A percentile compares a stretch with the other conserved stretches of the same genome.
phyloP scores from a whole-genome alignment of 2,113 vertebrate species.

The Nothoprocta pentlandii region DNA sequence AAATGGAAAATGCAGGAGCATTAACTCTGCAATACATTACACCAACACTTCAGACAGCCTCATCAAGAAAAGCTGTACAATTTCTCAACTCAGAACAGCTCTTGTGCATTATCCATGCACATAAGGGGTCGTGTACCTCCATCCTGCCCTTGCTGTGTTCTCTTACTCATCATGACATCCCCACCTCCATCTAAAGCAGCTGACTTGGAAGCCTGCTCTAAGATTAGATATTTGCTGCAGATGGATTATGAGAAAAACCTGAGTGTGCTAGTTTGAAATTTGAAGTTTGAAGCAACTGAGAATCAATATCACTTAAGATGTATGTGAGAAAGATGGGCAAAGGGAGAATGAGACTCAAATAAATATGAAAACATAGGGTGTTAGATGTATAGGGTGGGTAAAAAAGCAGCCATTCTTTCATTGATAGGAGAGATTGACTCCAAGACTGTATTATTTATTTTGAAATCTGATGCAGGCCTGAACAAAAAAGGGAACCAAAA shows the following conservation, averaged over 20 bases:
- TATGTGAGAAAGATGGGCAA: background rate
- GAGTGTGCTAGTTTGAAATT: no score
- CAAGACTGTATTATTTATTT: background rate
- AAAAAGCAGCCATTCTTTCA: background rate
- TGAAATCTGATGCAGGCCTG: background rate
- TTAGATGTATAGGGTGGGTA: background rate
- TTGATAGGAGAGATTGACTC: background rate
- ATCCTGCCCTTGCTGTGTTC: background rate
- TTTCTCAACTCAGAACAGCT: background rate
- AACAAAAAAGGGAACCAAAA: background rate
- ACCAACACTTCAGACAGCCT: background rate
- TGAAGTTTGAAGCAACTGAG: background rate
- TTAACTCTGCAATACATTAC: background rate
- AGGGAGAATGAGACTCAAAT: background rate
- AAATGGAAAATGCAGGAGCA: background rate
- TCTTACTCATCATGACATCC: background rate
- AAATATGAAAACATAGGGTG: background rate
- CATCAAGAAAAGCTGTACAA: background rate
- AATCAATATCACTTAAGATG: background rate
- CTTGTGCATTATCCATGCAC: background rate
- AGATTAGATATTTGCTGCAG: background rate
- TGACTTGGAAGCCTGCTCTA: background rate
- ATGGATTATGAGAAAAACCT: background rate
- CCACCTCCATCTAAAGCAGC: background rate
- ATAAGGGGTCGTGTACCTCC: accelerated